A percentile compares a stretch with the other conserved stretches of the same genome.
These are phyloP conservation scores for Uloborus diversus DNA, from an alignment of 1,140 invertebrate species.

Conservation along the genomic window DNA sequence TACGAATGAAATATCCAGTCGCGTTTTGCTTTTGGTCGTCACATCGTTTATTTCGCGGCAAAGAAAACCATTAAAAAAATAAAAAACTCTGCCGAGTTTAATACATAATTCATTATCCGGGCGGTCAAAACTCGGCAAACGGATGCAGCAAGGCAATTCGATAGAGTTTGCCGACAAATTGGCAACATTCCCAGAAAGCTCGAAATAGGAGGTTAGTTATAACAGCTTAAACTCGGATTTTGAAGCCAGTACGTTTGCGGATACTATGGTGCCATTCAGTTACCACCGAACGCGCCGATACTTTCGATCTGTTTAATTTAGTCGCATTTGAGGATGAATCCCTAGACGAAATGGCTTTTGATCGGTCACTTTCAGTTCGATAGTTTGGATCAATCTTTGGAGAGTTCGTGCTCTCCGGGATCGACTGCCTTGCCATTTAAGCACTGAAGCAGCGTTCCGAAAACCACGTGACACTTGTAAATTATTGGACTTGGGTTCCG, in stretches of 20 bases:
- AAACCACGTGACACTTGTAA: no score
- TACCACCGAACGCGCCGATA: no score
- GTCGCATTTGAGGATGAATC: no score
- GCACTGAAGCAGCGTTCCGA: no score
- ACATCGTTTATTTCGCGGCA: constrained; percentile 31
- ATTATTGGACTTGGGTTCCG: no score
- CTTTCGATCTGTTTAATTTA: no score
- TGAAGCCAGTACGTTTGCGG: not conserved
- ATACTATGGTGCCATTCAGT: no score
- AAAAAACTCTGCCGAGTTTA: constrained; percentile 21
- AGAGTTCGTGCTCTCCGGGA: no score
- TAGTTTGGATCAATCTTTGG: no score
- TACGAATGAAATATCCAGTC: constrained; percentile 49
- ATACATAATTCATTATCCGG: constrained; percentile 54
- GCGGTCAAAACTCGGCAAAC: constrained; percentile 44
- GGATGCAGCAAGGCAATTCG: constrained; percentile 31
- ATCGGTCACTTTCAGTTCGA: no score
- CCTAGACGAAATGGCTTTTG: no score
- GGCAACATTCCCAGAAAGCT: constrained; percentile 41
- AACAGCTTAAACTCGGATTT: constrained; percentile 3
- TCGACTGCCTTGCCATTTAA: no score
- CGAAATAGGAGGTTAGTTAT: constrained; percentile 11
- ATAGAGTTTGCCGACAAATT: constrained; percentile 46
- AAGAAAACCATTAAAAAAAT: constrained; percentile 22
- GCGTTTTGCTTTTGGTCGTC: constrained; percentile 39